Conservation (phyloP, 2,113 vertebrate genomes). For the Tetrao urogallus region DNA sequence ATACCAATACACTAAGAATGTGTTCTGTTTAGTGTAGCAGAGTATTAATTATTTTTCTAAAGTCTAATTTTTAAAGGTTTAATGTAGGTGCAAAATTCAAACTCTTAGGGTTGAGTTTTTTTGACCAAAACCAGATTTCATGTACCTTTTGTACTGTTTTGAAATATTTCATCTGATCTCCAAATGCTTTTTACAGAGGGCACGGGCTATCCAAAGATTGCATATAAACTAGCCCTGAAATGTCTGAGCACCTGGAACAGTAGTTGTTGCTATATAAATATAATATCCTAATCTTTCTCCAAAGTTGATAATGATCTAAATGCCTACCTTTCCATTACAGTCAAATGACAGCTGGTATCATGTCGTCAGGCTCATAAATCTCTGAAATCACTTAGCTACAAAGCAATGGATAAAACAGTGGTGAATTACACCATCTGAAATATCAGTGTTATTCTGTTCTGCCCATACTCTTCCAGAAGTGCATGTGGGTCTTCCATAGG, state of each 20-base stretch:
- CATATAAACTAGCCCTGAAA: not conserved
- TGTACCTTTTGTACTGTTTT: not conserved
- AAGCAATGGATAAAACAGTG: not conserved
- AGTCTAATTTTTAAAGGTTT: not conserved
- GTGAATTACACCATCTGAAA: not conserved
- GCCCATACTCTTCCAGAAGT: not conserved
- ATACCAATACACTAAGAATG: not conserved
- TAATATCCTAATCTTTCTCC: not conserved
- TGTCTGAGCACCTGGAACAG: not conserved
- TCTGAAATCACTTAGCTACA: not conserved
- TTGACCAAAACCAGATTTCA: not conserved
- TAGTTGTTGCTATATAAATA: not conserved
- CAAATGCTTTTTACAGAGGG: not conserved
- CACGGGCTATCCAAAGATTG: not conserved
- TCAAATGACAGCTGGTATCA: not conserved
- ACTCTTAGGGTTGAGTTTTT: not conserved
- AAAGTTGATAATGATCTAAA: not conserved
- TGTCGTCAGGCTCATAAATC: not conserved
- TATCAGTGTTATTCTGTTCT: accelerated
- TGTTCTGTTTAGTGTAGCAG: not conserved
- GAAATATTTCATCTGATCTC: not conserved
- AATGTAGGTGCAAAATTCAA: not conserved
- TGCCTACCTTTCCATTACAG: not conserved
- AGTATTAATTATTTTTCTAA: not conserved
- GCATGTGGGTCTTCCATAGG: not conserved